phyloP scores from a whole-genome alignment of 2,888 invertebrate species.

The Epinotia nisella region DNA sequence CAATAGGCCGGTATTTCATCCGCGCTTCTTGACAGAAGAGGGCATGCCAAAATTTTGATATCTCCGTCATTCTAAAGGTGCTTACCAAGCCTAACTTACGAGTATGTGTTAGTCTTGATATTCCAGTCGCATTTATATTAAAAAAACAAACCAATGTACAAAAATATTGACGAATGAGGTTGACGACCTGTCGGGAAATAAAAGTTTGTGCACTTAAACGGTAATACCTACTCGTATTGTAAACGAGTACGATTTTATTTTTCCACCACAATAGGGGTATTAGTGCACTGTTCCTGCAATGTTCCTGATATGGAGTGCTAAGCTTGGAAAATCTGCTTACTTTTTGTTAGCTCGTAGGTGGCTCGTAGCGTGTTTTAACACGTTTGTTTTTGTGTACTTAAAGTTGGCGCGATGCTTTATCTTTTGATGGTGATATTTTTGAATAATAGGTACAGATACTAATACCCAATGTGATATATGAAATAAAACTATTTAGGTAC shows the following conservation, averaged over 20 bases:
- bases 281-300: slow-evolving; percentile 35
- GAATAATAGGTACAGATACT: no score
- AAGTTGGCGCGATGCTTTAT: neutral
- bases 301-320: slow-evolving; percentile 39
- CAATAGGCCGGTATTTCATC: no score
- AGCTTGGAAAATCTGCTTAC: slow-evolving; percentile 37
- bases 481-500: no score
- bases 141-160: no score
- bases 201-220: slow-evolving; percentile 14
- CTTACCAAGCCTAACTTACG: no score
- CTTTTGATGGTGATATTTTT: neutral
- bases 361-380: slow-evolving; percentile 26
- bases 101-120: no score
- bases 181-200: neutral
- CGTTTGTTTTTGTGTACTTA: slow-evolving; percentile 23
- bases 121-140: no score
- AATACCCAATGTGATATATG: no score
- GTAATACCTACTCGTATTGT: slow-evolving; percentile 9
- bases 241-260: slow-evolving; percentile 14
- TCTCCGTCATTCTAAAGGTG: no score
- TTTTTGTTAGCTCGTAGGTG: slow-evolving; percentile 30
- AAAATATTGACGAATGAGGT: neutral
- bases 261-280: slow-evolving; percentile 37
- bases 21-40: no score
- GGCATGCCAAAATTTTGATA: no score